Conservation (phyloP, 2,888 invertebrate species). For the Siphonodentalium dalli region DNA sequence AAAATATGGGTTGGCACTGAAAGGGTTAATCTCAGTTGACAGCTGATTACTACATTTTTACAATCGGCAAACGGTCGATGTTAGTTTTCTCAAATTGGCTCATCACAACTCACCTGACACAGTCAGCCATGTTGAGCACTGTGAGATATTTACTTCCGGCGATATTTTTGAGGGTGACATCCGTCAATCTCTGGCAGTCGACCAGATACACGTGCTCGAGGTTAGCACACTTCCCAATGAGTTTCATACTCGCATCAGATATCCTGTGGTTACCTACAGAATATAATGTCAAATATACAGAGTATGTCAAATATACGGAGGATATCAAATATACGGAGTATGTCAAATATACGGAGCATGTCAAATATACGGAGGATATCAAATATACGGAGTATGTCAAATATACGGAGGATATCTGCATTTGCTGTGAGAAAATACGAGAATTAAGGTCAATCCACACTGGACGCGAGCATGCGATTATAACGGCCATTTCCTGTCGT, state of each 20-base stretch:
- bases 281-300: not conserved
- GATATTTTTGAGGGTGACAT: slow-evolving; percentile 56
- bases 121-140: slow-evolving; percentile 64
- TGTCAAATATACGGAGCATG: too few species aligned
- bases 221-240: slow-evolving; percentile 56
- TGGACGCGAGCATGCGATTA: too few species aligned
- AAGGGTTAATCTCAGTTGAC: too few species aligned
- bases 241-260: slow-evolving; percentile 56
- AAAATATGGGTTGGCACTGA: too few species aligned
- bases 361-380: too few species aligned
- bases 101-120: slow-evolving; percentile 52
- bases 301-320: too few species aligned
- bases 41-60: not conserved
- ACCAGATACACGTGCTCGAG: slow-evolving; percentile 60
- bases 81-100: too few species aligned
- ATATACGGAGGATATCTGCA: not conserved
- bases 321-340: too few species aligned
- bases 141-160: slow-evolving; percentile 51
- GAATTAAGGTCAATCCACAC: too few species aligned
- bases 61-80: not conserved
- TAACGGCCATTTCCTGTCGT: too few species aligned
- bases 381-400: too few species aligned
- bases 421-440: not conserved
- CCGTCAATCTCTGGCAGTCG: slow-evolving; percentile 62
- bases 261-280: slow-evolving; percentile 57